Conservation (phyloP, 2,797 vertebrate genomes). For the Spondyliosoma cantharus region DNA sequence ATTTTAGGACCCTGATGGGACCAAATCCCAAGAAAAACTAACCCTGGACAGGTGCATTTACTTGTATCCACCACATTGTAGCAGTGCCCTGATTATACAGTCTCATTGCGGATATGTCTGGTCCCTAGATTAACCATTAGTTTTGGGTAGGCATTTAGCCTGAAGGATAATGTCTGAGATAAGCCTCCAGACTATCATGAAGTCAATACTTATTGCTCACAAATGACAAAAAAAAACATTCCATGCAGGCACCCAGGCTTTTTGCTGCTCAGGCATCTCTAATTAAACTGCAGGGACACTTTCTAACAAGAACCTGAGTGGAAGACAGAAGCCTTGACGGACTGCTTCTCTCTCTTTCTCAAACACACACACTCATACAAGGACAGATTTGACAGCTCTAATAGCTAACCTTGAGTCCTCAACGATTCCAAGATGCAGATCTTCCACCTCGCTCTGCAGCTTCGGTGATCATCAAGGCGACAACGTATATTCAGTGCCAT, state of each 20-base stretch:
- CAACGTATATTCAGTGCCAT: conserved; percentile 48
- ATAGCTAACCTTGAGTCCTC: conserved; percentile 48
- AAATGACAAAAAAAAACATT: neutral
- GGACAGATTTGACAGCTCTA: conserved; percentile 42
- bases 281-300: conserved; percentile 54
- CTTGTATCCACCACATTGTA: neutral
- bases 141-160: neutral
- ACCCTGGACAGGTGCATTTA: neutral
- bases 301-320: conserved; percentile 26
- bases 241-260: neutral
- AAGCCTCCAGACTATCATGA: neutral
- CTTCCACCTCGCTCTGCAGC: conserved; percentile 40
- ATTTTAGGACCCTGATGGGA: conserved; percentile 39
- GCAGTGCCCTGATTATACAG: neutral
- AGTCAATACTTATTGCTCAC: neutral
- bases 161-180: neutral
- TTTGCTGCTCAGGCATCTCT: conserved; percentile 24
- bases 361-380: conserved; percentile 26
- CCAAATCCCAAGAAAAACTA: conserved; percentile 12
- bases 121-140: neutral
- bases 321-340: conserved; percentile 33
- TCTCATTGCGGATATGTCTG: neutral
- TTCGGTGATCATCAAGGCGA: conserved; percentile 61
- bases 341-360: conserved; percentile 3
- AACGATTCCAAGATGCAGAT: conserved; percentile 51